Base-by-base conservation (phyloP, 2,797 vertebrate genomes). In the Anniella stebbinsi region DNA sequence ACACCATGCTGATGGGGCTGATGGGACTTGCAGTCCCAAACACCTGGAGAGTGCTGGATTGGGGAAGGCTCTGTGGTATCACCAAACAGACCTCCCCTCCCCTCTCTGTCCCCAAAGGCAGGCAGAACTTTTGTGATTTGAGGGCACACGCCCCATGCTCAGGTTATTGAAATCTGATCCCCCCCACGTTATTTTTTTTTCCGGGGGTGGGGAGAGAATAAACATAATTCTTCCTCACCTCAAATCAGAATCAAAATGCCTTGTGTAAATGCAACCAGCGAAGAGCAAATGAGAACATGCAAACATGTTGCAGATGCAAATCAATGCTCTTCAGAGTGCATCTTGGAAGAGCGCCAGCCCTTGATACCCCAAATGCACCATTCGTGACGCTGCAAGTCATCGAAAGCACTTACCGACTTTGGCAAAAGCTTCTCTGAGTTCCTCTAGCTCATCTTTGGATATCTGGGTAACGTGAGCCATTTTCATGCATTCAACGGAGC, bases 391-490 rank as follows among this genome's bases (percentile, higher is more conserved):
- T 8, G 30, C 12, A 28, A 9, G 18, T 15, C 70, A 9, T 2
- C 28, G 21, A 6, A 66, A 21, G 5, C 4, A 97, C 97, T 97
- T 95, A 99, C 99, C 99, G 84, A 99, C 97, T 98, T 98, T 98
- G 60, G 90, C 95, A 96, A 99, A 99, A 84, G 98, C 98, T 93
- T 99, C 98, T 84, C 97, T 98, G 95, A 99, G 98, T 93, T 99
- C 99, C 93, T 99, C 98, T 94, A 98, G 95, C 87, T 99, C 99
- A 48, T 99, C 99, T 96, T 98, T 99, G 94, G 98, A 98, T 95
- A 99, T 99, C 63, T 99, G 98, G 67, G 95, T 96, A 66, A 95
- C 98, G 96, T 95, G 97, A 88, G 98, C 98, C 99, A 99, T 99
- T 94, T 76, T 98, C 97, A 96, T 97, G 94, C 95, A 97, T 96